Evolutionary conservation across 1,140 invertebrate genomes (phyloP), one percentile per base, ranked within the genome.

Genomic region (Adelges cooleyi): DNA sequence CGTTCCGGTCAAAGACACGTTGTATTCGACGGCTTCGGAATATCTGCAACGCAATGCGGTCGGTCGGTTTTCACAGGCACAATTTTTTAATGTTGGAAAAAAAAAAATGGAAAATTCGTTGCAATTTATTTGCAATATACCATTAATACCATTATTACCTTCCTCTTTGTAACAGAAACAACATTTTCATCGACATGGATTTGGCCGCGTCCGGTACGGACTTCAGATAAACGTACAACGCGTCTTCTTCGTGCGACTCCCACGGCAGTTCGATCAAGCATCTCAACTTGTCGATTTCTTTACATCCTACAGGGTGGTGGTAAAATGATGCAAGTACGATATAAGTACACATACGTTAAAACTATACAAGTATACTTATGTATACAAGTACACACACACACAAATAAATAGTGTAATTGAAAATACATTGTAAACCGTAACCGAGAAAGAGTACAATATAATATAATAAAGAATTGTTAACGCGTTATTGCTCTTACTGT

Each of bases 131-230:
- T n/a, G n/a, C n/a, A n/a, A n/a, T n/a, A n/a, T n/a, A n/a, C n/a
- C n/a, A n/a, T n/a, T n/a, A n/a, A n/a, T n/a, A n/a, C n/a, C n/a
- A n/a, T n/a, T n/a, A 18, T 44, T 29, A 62, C 56, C 25, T 62
- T 29, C 56, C 56, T 29, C 27, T 22, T 3, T 29, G 56, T 44
- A 62, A 10, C 6, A 62, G 46, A 48, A 62, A 62, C 22, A 62
- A 48, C 2, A 62, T 3, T 29, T 48, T 40, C 29, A 27, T 27
- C 18, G 42, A 27, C n/a, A 62, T n/a, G 27, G 56, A 48, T n/a
- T 62, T n/a, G n/a, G n/a, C 42, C 1, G 56, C 3, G 18, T 62
- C 56, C 2, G 44, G 27, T 3, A 48, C 13, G 9, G 1, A 46
- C 22, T 48, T 62, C 11, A 62, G 46, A 33, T 48, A 62, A 3